Evolutionary conservation across 53 echinoderm and acorn worm genomes (phyloP).

Genomic region (Echinarachnius parma): DNA sequence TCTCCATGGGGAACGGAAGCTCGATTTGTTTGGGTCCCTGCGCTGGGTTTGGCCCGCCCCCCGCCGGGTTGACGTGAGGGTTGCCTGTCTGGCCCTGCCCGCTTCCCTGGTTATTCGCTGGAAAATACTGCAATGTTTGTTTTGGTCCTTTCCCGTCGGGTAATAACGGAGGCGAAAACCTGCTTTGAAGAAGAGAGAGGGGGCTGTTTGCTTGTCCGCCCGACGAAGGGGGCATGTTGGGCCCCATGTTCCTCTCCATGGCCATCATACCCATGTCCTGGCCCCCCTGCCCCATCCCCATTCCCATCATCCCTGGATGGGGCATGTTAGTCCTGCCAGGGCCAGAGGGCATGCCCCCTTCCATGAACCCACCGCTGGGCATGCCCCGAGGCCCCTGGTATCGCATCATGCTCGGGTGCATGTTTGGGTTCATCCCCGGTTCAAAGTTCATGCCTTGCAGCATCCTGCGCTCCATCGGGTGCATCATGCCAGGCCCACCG

Average conservation of each 20-base stretch:
- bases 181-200: conserved; percentile 77
- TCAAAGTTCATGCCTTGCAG: conserved; percentile 46
- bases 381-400: conserved; percentile 34
- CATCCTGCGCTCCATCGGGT: conserved; percentile 38
- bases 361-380: conserved; percentile 36
- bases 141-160: conserved; percentile 99
- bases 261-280: conserved; percentile 15
- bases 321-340: conserved; percentile 49
- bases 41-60: conserved; percentile 50
- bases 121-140: conserved; percentile 98
- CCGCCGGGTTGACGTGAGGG: conserved; percentile 85
- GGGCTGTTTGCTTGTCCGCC: conserved; percentile 70
- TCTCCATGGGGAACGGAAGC: conserved; percentile 96
- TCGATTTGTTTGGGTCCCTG: conserved; percentile 96
- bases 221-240: conserved; percentile 35
- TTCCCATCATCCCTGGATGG: conserved; percentile 63
- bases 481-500: conserved; percentile 65
- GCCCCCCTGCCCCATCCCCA: conserved; percentile 42
- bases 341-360: conserved; percentile 49
- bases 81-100: conserved; percentile 87
- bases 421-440: conserved; percentile 51
- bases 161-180: conserved; percentile 89
- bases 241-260: conserved; percentile 40
- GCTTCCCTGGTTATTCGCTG: conserved; percentile 53
- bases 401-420: conserved; percentile 54